Evolutionary conservation across 2,888 invertebrate species (phyloP).

Genomic region (Stenotaenia linearis): DNA sequence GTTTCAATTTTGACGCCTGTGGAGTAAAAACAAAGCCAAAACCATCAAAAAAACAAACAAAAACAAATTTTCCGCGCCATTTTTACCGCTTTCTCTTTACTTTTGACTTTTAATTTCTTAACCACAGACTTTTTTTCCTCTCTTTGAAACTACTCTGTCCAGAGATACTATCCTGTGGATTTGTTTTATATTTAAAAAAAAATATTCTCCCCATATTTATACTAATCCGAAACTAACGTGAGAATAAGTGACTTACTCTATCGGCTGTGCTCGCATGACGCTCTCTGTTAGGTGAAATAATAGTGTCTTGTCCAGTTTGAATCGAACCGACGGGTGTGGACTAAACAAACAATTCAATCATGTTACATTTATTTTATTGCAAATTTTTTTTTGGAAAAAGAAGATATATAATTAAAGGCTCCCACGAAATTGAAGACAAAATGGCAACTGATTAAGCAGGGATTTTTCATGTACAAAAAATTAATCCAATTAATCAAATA

Average conservation of each 20-base stretch:
- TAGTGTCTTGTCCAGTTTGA: conserved; percentile 84
- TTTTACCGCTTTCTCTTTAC: background rate
- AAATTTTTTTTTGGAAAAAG: background rate
- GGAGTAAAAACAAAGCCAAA: conserved; percentile 30
- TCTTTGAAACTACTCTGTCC: too few species aligned
- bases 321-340: conserved; percentile 88
- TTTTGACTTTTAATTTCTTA: background rate
- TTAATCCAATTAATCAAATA: background rate
- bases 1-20: conserved; percentile 35
- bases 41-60: conserved; percentile 31
- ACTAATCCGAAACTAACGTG: too few species aligned
- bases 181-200: too few species aligned
- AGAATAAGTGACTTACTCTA: conserved; percentile 56
- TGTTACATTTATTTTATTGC: conserved; percentile 11
- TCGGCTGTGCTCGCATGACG: conserved; percentile 66
- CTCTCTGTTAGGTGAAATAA: conserved; percentile 83
- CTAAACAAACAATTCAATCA: conserved; percentile 55
- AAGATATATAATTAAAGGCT: too few species aligned
- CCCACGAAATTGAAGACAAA: too few species aligned
- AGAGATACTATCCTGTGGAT: too few species aligned
- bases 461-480: background rate
- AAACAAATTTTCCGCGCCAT: too few species aligned
- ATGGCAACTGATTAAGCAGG: too few species aligned
- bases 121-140: too few species aligned
- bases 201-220: too few species aligned